phyloP scores from a whole-genome alignment of 2,113 vertebrate species.

The Aegithalos caudatus region DNA sequence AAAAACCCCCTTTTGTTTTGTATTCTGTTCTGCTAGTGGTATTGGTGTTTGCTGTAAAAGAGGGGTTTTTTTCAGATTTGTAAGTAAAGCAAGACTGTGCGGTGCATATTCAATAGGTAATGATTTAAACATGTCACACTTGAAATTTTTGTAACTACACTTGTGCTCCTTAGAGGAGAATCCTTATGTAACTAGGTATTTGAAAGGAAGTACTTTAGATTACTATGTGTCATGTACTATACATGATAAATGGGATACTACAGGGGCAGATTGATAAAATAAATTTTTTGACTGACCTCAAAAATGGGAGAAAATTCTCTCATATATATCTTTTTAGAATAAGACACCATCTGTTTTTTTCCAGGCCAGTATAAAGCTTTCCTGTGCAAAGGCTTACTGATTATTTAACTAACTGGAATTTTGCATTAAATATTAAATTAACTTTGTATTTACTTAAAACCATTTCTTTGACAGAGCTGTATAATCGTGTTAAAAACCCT shows the following conservation, averaged over 20 bases:
- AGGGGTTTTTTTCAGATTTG: background rate
- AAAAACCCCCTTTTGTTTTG: background rate
- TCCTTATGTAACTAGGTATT: background rate
- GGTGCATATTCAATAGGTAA: background rate
- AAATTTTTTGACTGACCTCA: background rate
- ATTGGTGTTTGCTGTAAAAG: background rate
- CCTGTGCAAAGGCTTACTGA: background rate
- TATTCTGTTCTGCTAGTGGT: background rate
- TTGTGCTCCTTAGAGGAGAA: background rate
- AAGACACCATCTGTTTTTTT: background rate
- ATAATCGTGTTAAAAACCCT: background rate
- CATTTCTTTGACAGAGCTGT: background rate
- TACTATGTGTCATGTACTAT: background rate
- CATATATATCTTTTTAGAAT: background rate
- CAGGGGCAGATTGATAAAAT: background rate
- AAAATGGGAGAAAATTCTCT: background rate
- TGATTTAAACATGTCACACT: background rate
- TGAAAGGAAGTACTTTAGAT: background rate
- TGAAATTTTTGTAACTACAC: background rate
- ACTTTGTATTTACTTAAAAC: background rate
- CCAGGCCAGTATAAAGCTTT: background rate
- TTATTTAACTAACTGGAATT: background rate
- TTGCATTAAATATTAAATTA: background rate
- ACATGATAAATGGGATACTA: background rate
- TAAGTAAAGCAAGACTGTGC: background rate